Evolutionary conservation across 2,888 invertebrate genomes (phyloP), one percentile per base, ranked within the genome.

Genomic region (Agonopterix alstromeriana): DNA sequence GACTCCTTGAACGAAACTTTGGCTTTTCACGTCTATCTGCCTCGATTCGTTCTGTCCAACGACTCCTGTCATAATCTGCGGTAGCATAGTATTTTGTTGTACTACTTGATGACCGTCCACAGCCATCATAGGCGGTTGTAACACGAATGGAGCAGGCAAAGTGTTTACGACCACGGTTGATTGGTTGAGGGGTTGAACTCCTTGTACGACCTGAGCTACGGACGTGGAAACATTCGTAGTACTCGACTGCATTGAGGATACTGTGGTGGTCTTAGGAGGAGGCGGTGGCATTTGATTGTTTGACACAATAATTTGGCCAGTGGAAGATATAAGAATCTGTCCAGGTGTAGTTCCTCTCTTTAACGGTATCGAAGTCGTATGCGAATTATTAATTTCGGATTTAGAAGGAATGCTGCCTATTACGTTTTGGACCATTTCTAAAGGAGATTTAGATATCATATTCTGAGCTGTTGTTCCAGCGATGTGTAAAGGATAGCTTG

Each of bases 91-190:
- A 56, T 92, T 93, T 62, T 93, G 94, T 50, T 93, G 91, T 27
- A 93, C 90, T 5, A 91, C 89, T 74, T 92, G 91, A 27, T 27
- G 27, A 0, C 94, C 93, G 58, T 95, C 95, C 60, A 95, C 92
- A 0, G 94, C 91, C 91, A 95, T 93, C 57, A 94, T 91, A 2
- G 93, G 91, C 0, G 94, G 94, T 65, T 95, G 95, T 42, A 96
- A 90, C 5, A 96, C 92, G 58, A 95, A 94, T 0, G 95, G 95
- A 11, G 94, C 90, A 45, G 93, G 94, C 53, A 96, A 80, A 0
- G 95, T 92, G 67, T 96, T 96, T 1, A 97, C 93, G 4, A 97
- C 90, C 0, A 95, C 94, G 0, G 95, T 93, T 35, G 94, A 94
- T 66, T 93, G 94, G 35, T 94, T 94, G 2, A 94, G 89, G 3